A percentile compares a stretch with the other conserved stretches of the same genome.
These are phyloP conservation scores for Gryon sp. DNA, from an alignment of 1,140 invertebrate species.

Conservation along the genomic window DNA sequence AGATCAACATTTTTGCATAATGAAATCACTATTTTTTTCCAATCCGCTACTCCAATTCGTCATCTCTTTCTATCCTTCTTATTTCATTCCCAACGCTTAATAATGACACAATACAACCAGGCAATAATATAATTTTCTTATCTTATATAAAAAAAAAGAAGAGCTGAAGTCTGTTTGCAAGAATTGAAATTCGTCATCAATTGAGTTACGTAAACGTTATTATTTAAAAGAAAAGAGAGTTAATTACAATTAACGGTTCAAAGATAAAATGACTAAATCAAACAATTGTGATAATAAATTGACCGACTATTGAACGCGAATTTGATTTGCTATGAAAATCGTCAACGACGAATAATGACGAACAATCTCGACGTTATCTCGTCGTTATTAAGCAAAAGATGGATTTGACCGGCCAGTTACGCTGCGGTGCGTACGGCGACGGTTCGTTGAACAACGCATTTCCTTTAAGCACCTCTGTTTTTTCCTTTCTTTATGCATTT, in stretches of 20 bases:
- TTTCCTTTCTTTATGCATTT: neutral
- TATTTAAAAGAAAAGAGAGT: neutral
- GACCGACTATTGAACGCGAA: slow-evolving; percentile 45
- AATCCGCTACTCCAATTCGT: neutral
- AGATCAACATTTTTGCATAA: slow-evolving; percentile 16
- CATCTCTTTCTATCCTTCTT: slow-evolving; percentile 2
- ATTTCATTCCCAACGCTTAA: neutral
- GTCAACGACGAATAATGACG: slow-evolving; percentile 46
- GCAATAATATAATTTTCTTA: no score
- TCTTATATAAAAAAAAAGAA: no score
- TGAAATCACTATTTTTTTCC: slow-evolving; percentile 5
- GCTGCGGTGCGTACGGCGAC: slow-evolving; percentile 33
- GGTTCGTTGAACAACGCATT: slow-evolving; percentile 57
- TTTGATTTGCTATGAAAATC: slow-evolving; percentile 48
- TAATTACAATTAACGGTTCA: neutral
- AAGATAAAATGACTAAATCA: neutral
- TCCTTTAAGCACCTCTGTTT: slow-evolving; percentile 19
- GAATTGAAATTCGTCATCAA: no score
- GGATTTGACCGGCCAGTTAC: slow-evolving; percentile 54
- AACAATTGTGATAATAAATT: slow-evolving; percentile 23
- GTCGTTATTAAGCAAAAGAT: slow-evolving; percentile 52
- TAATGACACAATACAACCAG: neutral
- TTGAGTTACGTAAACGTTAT: neutral
- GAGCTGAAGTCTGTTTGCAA: no score
- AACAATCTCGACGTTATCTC: slow-evolving; percentile 48